These are phyloP conservation scores for Pachyseris speciosa DNA, from an alignment of 64 coral and sea anemone species.

Conservation along the genomic window DNA sequence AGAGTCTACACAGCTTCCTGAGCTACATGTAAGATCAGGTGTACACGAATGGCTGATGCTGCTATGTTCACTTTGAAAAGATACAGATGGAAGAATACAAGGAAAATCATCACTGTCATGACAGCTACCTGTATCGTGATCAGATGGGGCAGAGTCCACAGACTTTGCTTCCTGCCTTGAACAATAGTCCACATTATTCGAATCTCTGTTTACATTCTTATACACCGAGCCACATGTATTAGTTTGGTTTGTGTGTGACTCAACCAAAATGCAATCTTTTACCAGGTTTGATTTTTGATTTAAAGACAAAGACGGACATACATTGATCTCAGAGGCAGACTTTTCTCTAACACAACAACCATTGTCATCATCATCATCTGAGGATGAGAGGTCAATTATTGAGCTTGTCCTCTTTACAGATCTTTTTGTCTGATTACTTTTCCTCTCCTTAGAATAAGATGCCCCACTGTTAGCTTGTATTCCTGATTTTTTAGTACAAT, in stretches of 20 bases:
- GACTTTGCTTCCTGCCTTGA: background rate
- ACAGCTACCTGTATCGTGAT: constrained; percentile 19
- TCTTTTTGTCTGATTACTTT: background rate
- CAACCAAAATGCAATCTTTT: background rate
- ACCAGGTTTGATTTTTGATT: background rate
- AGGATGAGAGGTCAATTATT: constrained; percentile 49
- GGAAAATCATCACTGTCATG: constrained; percentile 28
- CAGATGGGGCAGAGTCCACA: background rate
- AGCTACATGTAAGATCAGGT: background rate
- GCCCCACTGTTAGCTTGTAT: background rate
- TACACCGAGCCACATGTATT: too few relatives aligned
- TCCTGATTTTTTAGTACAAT: background rate
- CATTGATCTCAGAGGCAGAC: background rate
- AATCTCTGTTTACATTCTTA: background rate
- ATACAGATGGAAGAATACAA: background rate
- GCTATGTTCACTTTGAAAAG: background rate
- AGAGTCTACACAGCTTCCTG: background rate
- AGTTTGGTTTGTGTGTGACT: background rate
- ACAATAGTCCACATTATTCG: background rate
- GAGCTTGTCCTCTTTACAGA: background rate
- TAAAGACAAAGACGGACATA: background rate
- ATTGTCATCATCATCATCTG: constrained; percentile 1
- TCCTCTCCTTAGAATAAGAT: background rate
- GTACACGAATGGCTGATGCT: background rate
- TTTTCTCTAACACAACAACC: background rate